These are phyloP conservation scores for Lota lota DNA, from an alignment of 2,113 vertebrate genomes.

Conservation along the genomic window DNA sequence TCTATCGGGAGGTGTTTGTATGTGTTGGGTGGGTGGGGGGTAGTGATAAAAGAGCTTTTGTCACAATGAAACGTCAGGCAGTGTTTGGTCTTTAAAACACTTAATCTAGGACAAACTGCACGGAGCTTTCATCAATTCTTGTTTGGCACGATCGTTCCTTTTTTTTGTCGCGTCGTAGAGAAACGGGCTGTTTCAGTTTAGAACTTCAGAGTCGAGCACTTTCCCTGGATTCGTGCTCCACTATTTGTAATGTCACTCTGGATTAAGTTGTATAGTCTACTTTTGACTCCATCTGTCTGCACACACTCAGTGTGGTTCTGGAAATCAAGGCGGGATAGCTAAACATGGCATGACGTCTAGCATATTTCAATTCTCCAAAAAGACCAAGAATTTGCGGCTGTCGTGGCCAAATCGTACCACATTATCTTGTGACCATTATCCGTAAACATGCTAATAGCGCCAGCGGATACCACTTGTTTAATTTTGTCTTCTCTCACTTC, in stretches of 20 bases:
- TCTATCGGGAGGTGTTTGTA: constrained; percentile 10
- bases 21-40: neutral
- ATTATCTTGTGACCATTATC: too few species aligned
- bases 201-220: neutral
- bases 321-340: too few species aligned
- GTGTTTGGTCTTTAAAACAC: constrained; percentile 20
- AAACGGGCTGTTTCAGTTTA: constrained; percentile 9
- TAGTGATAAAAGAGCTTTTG: constrained; percentile 7
- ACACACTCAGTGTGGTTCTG: too few species aligned
- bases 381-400: too few species aligned
- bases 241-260: neutral
- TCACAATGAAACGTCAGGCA: constrained; percentile 25
- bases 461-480: too few species aligned
- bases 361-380: too few species aligned
- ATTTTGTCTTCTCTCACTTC: too few species aligned
- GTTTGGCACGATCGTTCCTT: neutral
- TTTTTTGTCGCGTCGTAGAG: neutral
- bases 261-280: neutral
- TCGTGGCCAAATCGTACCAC: too few species aligned
- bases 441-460: too few species aligned
- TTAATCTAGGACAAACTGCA: constrained; percentile 12
- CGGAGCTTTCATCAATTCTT: neutral
- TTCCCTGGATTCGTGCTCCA: constrained; percentile 3
- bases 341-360: too few species aligned
- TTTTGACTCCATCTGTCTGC: neutral